phyloP scores from a whole-genome alignment of 30 jellyfish, hydroid and myxozoan species.

The Aurelia coerulea region DNA sequence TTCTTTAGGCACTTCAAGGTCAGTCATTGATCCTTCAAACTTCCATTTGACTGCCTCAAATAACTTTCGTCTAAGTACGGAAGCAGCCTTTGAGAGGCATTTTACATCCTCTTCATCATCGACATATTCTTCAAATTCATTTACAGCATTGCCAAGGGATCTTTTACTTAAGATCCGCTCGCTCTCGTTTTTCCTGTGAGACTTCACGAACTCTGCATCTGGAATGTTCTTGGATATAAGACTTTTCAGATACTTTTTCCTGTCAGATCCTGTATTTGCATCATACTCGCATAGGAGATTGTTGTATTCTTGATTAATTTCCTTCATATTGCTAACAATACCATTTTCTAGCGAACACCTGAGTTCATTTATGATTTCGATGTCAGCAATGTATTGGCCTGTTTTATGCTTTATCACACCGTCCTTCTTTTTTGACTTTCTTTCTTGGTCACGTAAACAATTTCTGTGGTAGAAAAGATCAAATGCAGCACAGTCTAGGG shows the following conservation, averaged over 20 bases:
- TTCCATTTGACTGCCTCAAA: conserved; percentile 16
- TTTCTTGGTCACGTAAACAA: conserved; percentile 23
- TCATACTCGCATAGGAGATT: conserved; percentile 13
- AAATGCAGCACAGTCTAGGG: conserved; percentile 40
- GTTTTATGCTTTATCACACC: background rate
- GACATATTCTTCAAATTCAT: conserved; percentile 17
- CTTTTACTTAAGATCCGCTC: conserved; percentile 6
- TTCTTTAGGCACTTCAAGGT: conserved; percentile 39
- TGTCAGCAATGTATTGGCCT: conserved; percentile 14
- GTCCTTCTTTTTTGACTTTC: conserved; percentile 1
- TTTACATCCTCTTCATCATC: conserved; percentile 32
- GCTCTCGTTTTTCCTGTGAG: conserved; percentile 3
- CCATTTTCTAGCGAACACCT: conserved; percentile 25
- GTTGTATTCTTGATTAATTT: conserved; percentile 17
- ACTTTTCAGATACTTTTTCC: conserved; percentile 24
- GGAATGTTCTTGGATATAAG: conserved; percentile 25
- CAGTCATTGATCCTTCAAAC: conserved; percentile 46
- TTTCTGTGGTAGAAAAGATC: conserved; percentile 33
- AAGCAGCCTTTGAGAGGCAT: conserved; percentile 37
- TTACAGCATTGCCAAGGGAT: conserved; percentile 26
- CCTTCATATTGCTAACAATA: conserved; percentile 27
- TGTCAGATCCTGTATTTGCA: conserved; percentile 27
- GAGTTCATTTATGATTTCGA: conserved; percentile 11
- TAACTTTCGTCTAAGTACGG: conserved; percentile 23
- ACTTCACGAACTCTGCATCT: conserved; percentile 15